A percentile compares a stretch with the other conserved stretches of the same genome.
Evolutionary conservation across 2,797 vertebrate genomes (phyloP).

Genomic region (Enteromius anoplus): DNA sequence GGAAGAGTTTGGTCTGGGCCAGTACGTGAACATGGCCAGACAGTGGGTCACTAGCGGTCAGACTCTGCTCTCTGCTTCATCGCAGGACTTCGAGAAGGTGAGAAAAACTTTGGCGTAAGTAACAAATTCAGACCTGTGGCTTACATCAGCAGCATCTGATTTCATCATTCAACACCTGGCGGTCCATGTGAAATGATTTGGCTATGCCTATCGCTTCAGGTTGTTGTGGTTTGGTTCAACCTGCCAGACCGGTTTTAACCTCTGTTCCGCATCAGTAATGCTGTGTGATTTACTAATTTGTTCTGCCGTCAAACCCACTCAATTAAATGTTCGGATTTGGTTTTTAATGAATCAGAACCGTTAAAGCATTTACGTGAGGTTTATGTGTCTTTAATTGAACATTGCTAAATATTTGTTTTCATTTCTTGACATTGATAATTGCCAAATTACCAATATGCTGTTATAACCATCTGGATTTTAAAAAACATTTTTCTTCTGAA

Average conservation of each 20-base stretch:
- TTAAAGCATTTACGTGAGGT: background rate
- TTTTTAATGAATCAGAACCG: background rate
- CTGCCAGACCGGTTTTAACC: constrained; percentile 56
- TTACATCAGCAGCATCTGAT: background rate
- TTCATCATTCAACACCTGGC: constrained; percentile 25
- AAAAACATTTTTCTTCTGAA: background rate
- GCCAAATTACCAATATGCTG: background rate
- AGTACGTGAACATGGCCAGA: constrained; percentile 85
- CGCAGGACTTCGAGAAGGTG: constrained; percentile 96
- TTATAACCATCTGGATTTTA: background rate
- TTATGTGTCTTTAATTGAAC: too few species aligned
- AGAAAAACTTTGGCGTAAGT: background rate
- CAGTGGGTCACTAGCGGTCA: constrained; percentile 92
- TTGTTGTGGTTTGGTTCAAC: constrained; percentile 52
- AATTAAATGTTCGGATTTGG: background rate
- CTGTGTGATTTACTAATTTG: constrained; percentile 49
- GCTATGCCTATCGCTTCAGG: constrained; percentile 30
- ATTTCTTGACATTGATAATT: background rate
- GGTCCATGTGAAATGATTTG: constrained; percentile 11
- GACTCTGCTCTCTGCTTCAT: constrained; percentile 84
- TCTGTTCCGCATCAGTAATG: constrained; percentile 34
- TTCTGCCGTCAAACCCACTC: constrained; percentile 26
- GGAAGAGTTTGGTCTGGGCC: constrained; percentile 89
- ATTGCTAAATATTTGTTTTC: background rate
- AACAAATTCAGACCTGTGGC: background rate